A percentile compares a stretch with the other conserved stretches of the same genome.
These are phyloP conservation scores for Todiramphus chloris DNA, from an alignment of 2,113 vertebrate species.

Conservation along the genomic window DNA sequence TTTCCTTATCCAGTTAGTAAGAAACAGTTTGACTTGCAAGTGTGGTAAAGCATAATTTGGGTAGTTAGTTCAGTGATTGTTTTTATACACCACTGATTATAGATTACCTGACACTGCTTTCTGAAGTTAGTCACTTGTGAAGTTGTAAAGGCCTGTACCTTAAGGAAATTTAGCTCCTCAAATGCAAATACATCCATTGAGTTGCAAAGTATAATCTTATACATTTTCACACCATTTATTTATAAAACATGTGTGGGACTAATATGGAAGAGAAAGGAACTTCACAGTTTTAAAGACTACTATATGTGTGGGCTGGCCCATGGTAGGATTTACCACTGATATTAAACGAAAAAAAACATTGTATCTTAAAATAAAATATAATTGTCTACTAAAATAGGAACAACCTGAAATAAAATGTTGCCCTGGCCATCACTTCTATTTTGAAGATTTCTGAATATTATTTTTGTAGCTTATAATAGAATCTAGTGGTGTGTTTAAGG, in stretches of 20 bases:
- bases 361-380: not conserved
- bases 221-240: not conserved
- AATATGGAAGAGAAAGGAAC: not conserved
- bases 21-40: not conserved
- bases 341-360: not conserved
- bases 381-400: not conserved
- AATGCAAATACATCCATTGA: not conserved
- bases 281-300: not conserved
- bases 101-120: not conserved
- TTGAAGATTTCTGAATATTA: not conserved
- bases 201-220: not conserved
- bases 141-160: not conserved
- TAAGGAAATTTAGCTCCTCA: not conserved
- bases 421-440: accelerated
- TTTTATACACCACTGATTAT: not conserved
- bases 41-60: not conserved
- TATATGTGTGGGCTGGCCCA: not conserved
- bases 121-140: not conserved
- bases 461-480: not conserved
- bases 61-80: not conserved
- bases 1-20: not conserved
- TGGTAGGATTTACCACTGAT: not conserved
- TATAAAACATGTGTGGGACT: not conserved
- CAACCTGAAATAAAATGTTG: not conserved
- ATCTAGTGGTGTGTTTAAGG: not conserved